Evolutionary conservation across 2,113 vertebrate species (phyloP), one percentile per base, ranked within the genome.

Genomic region (Reinhardtius hippoglossoides): DNA sequence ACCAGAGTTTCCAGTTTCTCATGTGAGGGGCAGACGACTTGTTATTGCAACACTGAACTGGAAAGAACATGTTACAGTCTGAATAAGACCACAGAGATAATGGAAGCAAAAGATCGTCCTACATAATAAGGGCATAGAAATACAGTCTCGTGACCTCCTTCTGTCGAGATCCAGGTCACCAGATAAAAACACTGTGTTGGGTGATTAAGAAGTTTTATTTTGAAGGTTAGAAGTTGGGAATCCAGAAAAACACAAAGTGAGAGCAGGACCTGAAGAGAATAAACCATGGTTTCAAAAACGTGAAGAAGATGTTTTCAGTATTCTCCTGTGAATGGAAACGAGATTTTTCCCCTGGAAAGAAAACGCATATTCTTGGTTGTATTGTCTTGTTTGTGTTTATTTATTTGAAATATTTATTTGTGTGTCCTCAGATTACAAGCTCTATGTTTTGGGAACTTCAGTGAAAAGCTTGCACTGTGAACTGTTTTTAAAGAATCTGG

Each of bases 351-450:
- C 31, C 31, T 31, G 31, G 31, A 31, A 31, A 31, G 27, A 31
- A 31, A 31, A 31, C 6, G 21, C 65, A 64, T 35, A 69, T 52
- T 66, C 50, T 74, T 73, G 31, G 31, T 7, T 31, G 65, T 83
- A 14, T 81, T 35, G 74, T 83, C 71, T 31, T 66, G 21, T 65
- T 74, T 73, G 76, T 81, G 46, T 55, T 70, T 82, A 68, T 81
- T 88, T 84, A 37, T 81, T 85, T 80, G 16, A 58, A 65, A 74
- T 67, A 77, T 89, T 78, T 76, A 83, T 77, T 75, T 81, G 26
- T 85, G 27, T 80, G 14, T 72, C 65, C 18, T 73, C 23, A 60
- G 61, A 58, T 78, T 60, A 10, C 42, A 67, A 26, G 15, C 46
- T 76, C 55, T 72, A 68, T 68, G 37, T 81, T 71, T 68, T 81